Percentiles rank a stretch among this genome's conserved stretches.
Conservation (phyloP, 2,113 vertebrate genomes). For the Anas platyrhynchos region DNA sequence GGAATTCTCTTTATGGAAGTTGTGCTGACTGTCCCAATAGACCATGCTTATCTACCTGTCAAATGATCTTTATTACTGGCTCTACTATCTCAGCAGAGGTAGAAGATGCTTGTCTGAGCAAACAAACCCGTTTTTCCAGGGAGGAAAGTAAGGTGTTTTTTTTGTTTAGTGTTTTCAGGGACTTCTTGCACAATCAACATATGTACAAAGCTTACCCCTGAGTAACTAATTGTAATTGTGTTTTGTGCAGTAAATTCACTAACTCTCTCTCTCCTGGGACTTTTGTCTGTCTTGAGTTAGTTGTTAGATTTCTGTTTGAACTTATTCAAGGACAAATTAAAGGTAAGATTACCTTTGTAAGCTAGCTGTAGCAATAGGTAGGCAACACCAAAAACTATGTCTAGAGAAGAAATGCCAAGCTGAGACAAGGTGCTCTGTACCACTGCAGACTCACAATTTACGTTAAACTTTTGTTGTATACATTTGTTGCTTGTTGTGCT, state of each 20-base stretch:
- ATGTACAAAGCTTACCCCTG: not conserved
- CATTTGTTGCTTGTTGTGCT: not conserved
- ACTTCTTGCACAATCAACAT: not conserved
- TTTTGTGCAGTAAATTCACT: not conserved
- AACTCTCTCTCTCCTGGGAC: not conserved
- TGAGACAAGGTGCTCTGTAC: not conserved
- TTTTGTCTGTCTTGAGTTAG: not conserved
- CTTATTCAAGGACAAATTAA: too few relatives aligned
- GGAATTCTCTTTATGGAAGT: not conserved
- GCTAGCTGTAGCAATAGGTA: not conserved
- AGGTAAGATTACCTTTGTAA: not conserved
- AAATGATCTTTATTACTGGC: not conserved
- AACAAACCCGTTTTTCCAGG: not conserved
- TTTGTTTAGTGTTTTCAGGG: not conserved
- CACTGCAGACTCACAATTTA: not conserved
- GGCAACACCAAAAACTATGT: not conserved
- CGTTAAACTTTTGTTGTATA: not conserved
- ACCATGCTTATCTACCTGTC: not conserved
- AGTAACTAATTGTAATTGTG: not conserved
- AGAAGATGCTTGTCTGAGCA: not conserved
- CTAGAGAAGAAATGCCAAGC: not conserved
- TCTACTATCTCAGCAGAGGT: not conserved
- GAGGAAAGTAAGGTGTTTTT: not conserved
- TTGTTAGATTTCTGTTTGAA: not conserved
- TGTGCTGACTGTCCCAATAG: not conserved